Percentiles rank a stretch among this genome's conserved stretches.
Conservation (phyloP, 2,797 vertebrate species). For the Discoglossus pictus region DNA sequence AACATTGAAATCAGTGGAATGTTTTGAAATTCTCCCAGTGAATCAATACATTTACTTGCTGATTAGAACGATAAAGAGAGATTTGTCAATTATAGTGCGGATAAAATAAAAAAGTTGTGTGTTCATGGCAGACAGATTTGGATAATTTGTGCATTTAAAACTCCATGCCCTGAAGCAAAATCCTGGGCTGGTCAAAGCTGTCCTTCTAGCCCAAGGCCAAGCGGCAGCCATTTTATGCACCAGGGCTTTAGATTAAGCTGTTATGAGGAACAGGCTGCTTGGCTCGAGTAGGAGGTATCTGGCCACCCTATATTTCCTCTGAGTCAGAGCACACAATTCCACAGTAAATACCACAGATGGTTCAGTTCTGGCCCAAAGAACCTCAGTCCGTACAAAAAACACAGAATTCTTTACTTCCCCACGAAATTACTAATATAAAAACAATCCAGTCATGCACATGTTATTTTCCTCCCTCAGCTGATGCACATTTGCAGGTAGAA, state of each 20-base stretch:
- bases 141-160: slow-evolving; percentile 1
- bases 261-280: slow-evolving; percentile 29
- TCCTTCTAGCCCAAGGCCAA: slow-evolving; percentile 24
- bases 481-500: slow-evolving; percentile 48
- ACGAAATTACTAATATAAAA: slow-evolving; percentile 43
- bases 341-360: slow-evolving; percentile 43
- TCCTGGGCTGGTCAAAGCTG: background rate
- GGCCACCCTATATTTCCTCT: slow-evolving; percentile 22
- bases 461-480: slow-evolving; percentile 35
- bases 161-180: slow-evolving; percentile 16
- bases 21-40: too few species aligned
- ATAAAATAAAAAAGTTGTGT: too few species aligned
- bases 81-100: too few species aligned
- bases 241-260: background rate
- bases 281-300: slow-evolving; percentile 23
- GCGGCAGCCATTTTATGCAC: slow-evolving; percentile 11
- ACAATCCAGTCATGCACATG: slow-evolving; percentile 37
- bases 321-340: slow-evolving; percentile 28
- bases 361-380: slow-evolving; percentile 38
- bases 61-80: too few species aligned
- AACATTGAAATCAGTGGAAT: too few species aligned
- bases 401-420: slow-evolving; percentile 16
- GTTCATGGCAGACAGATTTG: too few species aligned
- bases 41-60: too few species aligned
- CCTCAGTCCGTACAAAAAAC: slow-evolving; percentile 25